Base-by-base conservation (phyloP, 1,140 invertebrate genomes). In the Drosophila nebulosa region DNA sequence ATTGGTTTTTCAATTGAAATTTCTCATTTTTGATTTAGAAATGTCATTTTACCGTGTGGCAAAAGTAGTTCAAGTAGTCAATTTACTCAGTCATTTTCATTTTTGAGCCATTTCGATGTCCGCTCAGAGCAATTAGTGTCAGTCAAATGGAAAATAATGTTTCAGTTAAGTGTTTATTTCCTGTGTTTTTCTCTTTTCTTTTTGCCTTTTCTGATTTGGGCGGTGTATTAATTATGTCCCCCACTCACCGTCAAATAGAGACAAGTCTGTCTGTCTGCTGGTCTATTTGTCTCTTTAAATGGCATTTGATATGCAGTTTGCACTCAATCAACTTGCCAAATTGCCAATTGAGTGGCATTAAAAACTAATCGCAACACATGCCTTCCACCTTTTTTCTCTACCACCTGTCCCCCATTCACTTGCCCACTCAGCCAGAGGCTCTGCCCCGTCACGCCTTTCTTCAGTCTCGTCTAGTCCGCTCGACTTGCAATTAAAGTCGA, bases 311-410 rank as follows among this genome's bases (percentile, higher is more conserved):
- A 35, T 18, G 21, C 14, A 57, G 39, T 18, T 55, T 27, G 58
- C 65, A 57, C 62, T 32, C 22, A 62, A 30, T 36, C 60, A 61
- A 52, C 35, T 52, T 14, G 64, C 57, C 51, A 76, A 68, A 67
- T 77, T 77, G 62, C 64, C 68, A 73, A 76, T 81, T 70, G 69
- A 66, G 51, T 16, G 46, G 63, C 63, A 81, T 81, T 81, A 70
- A 77, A 74, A 69, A 74, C 78, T 81, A 81, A 78, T 83, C 70
- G 51, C 79, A 63, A 57, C 12, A 72, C 70, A 55, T 70, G 78
- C 62, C 50, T 46, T 46, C 9, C 3, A 46, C 18, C 18, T 46
- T 46, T 32, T 32, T 4, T 10, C 2, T 36, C 12, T 36, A n/a
- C n/a, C n/a, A n/a, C n/a, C 12, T 36, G 35, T 36, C n/a, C n/a